Base-by-base conservation (phyloP, 1,140 invertebrate species). In the Drosophila equinoxialis region DNA sequence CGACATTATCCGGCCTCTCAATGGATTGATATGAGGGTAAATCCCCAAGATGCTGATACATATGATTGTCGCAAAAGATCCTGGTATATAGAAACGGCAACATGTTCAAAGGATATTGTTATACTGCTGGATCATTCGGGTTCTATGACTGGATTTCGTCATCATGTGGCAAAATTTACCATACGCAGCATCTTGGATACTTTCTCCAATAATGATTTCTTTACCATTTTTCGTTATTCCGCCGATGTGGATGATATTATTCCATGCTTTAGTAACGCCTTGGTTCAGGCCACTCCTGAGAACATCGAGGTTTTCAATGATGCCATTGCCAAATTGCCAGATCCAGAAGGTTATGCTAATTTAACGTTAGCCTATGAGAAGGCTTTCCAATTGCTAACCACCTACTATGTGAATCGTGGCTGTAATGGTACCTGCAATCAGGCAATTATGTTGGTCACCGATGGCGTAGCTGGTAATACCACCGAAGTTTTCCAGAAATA, bases 381-480 rank as follows among this genome's bases (percentile, higher is more conserved):
- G 81, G 98, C 98, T 6, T 99, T 99, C 93, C 93, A 95, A 78
- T 93, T 98, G 1, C 93, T 99, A 11, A 93, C 94, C 93, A 93
- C 94, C 90, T 95, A 95, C 68, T 92, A 95, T 57, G 90, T 93
- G 6, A 91, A 79, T 11, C 92, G 94, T 2, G 94, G 93, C 54
- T 96, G 95, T 69, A 93, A 93, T 61, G 93, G 92, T 61, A 81
- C 91, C 66, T 99, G 98, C 89, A 99, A 99, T 93, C 98, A 99
- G 93, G 95, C 98, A 7, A 98, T 99, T 51, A 99, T 99, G 98
- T 92, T 99, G n/a, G 95, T 99, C 54, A 99, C 99, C 1, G 99
- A 99, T 93, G 98, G 98, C 35, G 96, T 99, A n/a, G 96, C 98
- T 1, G 95, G 96, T 59, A 98, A 98, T 90, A 95, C 97, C 58